phyloP scores from a whole-genome alignment of 2,113 vertebrate species.

The Lanius ludovicianus region DNA sequence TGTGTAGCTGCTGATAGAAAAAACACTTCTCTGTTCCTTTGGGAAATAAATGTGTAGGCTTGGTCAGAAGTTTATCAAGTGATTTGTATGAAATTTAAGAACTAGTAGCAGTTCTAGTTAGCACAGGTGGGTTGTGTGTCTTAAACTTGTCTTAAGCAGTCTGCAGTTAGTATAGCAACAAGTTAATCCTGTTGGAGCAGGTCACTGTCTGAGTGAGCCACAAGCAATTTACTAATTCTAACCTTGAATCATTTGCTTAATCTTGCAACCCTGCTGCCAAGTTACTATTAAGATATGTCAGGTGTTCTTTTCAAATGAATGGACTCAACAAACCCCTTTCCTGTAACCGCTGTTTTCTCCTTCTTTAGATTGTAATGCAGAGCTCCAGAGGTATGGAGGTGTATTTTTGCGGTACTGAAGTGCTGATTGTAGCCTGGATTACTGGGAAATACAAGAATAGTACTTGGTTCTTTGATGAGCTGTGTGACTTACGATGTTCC shows the following conservation, averaged over 20 bases:
- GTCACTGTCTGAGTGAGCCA: not conserved
- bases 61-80: not conserved
- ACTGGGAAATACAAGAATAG: not conserved
- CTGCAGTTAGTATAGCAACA: not conserved
- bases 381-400: not conserved
- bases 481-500: not conserved
- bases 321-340: not conserved
- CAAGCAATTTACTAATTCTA: not conserved
- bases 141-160: not conserved
- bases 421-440: not conserved
- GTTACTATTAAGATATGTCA: not conserved
- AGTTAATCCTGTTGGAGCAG: slow-evolving; percentile 1
- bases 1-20: not conserved
- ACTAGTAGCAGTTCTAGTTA: not conserved
- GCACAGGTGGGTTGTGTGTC: not conserved
- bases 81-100: not conserved
- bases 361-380: not conserved
- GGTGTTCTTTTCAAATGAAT: not conserved
- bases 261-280: not conserved
- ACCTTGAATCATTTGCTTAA: not conserved
- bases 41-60: not conserved
- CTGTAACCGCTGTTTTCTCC: not conserved
- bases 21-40: not conserved
- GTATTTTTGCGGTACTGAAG: not conserved
- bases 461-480: not conserved